Evolutionary conservation across 2,888 invertebrate genomes (phyloP), one percentile per base, ranked within the genome.

Genomic region (Nasonia oneida): DNA sequence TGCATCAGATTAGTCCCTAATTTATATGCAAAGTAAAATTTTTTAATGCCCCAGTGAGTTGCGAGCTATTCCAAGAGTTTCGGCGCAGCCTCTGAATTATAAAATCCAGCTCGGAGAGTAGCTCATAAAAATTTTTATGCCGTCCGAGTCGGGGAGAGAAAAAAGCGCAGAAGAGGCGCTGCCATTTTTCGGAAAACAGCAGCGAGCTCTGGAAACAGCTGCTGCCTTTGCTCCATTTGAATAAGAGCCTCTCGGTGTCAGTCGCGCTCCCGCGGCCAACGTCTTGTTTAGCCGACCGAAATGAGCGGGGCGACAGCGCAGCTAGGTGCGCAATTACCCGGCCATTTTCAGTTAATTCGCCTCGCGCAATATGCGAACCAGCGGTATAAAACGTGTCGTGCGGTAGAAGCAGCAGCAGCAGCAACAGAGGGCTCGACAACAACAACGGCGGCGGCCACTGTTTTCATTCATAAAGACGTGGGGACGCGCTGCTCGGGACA

Each of bases 11-110:
- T 84, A 84, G 33, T 53, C 29, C 64, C 53, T 61, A 80, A 84
- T 84, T 84, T 84, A 80, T 71, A 50, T 37, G 75, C 50, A 50
- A 79, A 74, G 74, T 79, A 79, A 84, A 79, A 79, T 61, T 57
- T 39, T 77, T 76, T 74, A 67, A 73, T 67, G 3, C 61, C 42
- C 23, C 23, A 64, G 12, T 0, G 64, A 64, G 64, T 12, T 64
- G 23, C 29, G 5, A 64, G 64, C 18, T 64, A 64, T 53, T 71
- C n/a, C 12, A 23, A n/a, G 57, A 8, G 33, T 67, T 79, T 70
- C 70, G 70, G n/a, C 18, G 47, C 23, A 8, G 57, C 23, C 18
- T 61, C 76, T 39, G n/a, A 50, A 82, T 67, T 57, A 61, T 53
- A 81, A 81, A 61, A 81, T 74, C 15, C 80, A 23, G 37, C 33